A percentile compares a stretch with the other conserved stretches of the same genome.
Conservation (phyloP, 2,113 vertebrate genomes). For the Anoura caudifer region DNA sequence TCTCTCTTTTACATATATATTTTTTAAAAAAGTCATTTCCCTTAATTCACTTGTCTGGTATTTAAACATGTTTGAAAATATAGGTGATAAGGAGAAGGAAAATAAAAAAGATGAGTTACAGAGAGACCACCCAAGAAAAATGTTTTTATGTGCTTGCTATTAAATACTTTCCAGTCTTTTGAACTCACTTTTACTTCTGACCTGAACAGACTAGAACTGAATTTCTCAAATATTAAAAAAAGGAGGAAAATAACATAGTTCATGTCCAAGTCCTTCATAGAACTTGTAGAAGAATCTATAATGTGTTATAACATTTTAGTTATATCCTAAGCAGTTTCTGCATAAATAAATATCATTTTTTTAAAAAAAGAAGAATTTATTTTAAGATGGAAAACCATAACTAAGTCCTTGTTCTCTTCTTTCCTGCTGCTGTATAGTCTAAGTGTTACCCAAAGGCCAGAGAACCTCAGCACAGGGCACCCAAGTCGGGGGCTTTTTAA, state of each 20-base stretch:
- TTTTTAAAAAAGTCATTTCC: neutral
- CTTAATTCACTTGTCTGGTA: neutral
- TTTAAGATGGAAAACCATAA: slow-evolving; percentile 35
- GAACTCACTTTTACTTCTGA: slow-evolving; percentile 37
- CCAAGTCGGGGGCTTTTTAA: neutral
- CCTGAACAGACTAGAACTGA: slow-evolving; percentile 16
- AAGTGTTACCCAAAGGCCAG: slow-evolving; percentile 22
- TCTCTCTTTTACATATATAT: neutral
- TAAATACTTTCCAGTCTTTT: slow-evolving; percentile 51
- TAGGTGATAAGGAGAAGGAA: neutral
- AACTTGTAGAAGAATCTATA: neutral
- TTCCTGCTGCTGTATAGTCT: neutral
- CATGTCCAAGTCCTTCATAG: neutral
- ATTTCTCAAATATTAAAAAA: slow-evolving; percentile 29
- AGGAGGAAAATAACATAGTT: slow-evolving; percentile 7
- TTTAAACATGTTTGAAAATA: slow-evolving; percentile 23
- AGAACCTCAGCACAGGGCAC: slow-evolving; percentile 2
- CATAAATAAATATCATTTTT: neutral
- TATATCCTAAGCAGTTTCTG: slow-evolving; percentile 27
- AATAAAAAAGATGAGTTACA: neutral
- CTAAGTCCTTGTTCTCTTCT: neutral
- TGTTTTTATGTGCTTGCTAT: slow-evolving; percentile 13
- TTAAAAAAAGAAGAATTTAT: neutral
- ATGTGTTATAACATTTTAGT: slow-evolving; percentile 13
- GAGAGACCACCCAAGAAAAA: slow-evolving; percentile 52